Conservation (phyloP, 1,140 invertebrate genomes). For the Lasaia peninsularis region DNA sequence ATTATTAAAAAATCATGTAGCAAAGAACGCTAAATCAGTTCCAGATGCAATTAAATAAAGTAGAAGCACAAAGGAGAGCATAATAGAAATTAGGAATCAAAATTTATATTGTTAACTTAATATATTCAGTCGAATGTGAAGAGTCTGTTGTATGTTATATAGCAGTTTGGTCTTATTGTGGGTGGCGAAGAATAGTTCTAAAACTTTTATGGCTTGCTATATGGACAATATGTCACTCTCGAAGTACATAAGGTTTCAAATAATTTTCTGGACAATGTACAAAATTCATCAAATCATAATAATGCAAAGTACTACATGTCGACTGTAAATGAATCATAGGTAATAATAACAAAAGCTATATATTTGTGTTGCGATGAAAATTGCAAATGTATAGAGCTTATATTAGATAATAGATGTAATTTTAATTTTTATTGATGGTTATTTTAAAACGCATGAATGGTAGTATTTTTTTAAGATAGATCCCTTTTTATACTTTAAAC, state of each 20-base stretch:
- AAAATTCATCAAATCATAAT: slow-evolving; percentile 10
- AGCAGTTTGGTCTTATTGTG: too few relatives aligned
- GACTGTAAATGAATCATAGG: slow-evolving; percentile 12
- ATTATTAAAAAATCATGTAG: too few relatives aligned
- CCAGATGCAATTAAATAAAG: too few relatives aligned
- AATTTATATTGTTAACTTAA: too few relatives aligned
- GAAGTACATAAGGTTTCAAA: slow-evolving; percentile 12
- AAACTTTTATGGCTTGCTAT: background rate
- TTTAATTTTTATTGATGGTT: slow-evolving; percentile 4
- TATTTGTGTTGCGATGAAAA: background rate
- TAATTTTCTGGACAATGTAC: slow-evolving; percentile 9
- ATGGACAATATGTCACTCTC: slow-evolving; percentile 11
- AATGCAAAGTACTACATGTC: slow-evolving; percentile 6
- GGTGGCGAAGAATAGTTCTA: background rate
- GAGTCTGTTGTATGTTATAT: too few relatives aligned
- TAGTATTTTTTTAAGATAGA: background rate
- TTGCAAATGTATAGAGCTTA: slow-evolving; percentile 9
- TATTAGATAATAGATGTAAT: slow-evolving; percentile 11
- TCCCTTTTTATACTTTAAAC: slow-evolving; percentile 2
- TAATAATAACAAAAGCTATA: slow-evolving; percentile 8
- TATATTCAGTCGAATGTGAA: too few relatives aligned
- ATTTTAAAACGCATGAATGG: slow-evolving; percentile 3
- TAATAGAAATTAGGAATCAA: too few relatives aligned
- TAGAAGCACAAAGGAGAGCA: too few relatives aligned
- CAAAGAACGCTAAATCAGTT: too few relatives aligned